Conservation (phyloP, 2,797 vertebrate species). For the Microctenopoma stevenorrisi region DNA sequence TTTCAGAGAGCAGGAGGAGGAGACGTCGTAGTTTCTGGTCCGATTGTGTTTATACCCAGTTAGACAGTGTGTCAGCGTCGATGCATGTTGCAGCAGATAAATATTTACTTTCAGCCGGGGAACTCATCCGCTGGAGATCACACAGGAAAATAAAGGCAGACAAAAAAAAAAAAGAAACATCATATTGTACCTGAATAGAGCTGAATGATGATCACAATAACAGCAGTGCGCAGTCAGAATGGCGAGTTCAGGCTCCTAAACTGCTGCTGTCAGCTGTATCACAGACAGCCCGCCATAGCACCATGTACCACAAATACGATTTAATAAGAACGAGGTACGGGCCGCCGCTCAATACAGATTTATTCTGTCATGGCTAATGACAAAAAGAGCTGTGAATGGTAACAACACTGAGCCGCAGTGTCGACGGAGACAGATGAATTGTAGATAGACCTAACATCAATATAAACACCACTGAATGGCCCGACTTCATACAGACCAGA, state of each 20-base stretch:
- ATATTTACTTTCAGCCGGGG: constrained; percentile 7
- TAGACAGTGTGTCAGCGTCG: not conserved
- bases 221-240: constrained; percentile 20
- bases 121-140: not conserved
- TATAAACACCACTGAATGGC: constrained; percentile 31
- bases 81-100: not conserved
- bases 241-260: constrained; percentile 24
- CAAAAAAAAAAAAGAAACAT: constrained; percentile 2
- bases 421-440: constrained; percentile 42
- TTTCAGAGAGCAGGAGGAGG: not conserved
- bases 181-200: constrained; percentile 16
- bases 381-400: constrained; percentile 34
- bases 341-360: constrained; percentile 50
- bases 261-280: constrained; percentile 57
- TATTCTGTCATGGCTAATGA: constrained; percentile 58
- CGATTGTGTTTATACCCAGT: not conserved
- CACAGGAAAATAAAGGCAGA: constrained; percentile 6
- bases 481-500: constrained; percentile 20
- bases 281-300: constrained; percentile 19
- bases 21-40: not conserved
- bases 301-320: constrained; percentile 13
- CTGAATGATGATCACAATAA: constrained; percentile 35
- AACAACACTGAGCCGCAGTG: constrained; percentile 22
- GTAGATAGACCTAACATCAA: constrained; percentile 45
- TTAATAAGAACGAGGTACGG: constrained; percentile 47